A percentile compares a stretch with the other conserved stretches of the same genome.
phyloP scores from a whole-genome alignment of 2,888 invertebrate species.

The Limenitis camilla region DNA sequence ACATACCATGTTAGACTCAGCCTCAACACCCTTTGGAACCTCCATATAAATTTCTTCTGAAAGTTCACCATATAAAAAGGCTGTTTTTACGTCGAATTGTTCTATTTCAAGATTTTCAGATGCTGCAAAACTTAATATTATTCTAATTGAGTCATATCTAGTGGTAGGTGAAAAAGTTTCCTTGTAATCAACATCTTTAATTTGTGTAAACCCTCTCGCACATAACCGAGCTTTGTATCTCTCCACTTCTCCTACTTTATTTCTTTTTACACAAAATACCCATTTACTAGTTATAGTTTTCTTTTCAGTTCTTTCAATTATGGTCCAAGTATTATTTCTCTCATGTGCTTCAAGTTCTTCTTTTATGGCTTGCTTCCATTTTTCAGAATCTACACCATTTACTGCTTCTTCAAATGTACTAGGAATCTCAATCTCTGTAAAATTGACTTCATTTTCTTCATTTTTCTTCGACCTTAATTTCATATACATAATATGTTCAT shows the following conservation, averaged over 20 bases:
- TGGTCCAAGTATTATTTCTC: neutral
- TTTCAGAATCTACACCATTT: neutral
- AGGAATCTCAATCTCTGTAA: neutral
- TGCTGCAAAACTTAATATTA: neutral
- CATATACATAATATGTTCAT: too few species aligned
- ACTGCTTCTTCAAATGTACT: constrained; percentile 4
- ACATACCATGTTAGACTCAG: constrained; percentile 1
- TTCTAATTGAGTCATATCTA: neutral
- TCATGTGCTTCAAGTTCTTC: constrained; percentile 6
- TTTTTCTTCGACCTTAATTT: too few species aligned
- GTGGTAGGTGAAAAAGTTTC: neutral
- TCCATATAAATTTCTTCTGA: too few species aligned
- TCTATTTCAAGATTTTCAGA: constrained; percentile 1
- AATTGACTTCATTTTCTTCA: too few species aligned
- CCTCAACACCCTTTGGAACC: too few species aligned
- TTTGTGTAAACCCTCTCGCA: constrained; percentile 1
- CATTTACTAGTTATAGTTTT: too few species aligned
- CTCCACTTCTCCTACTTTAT: neutral
- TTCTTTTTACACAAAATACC: neutral
- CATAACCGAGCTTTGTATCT: too few species aligned
- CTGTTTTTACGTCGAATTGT: constrained; percentile 14
- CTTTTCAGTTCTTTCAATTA: too few species aligned
- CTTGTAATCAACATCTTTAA: neutral
- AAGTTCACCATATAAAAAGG: too few species aligned
- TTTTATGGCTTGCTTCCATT: constrained; percentile 2